A percentile compares a stretch with the other conserved stretches of the same genome.
Evolutionary conservation across 1,140 invertebrate genomes (phyloP).

Genomic region (Apis cerana): DNA sequence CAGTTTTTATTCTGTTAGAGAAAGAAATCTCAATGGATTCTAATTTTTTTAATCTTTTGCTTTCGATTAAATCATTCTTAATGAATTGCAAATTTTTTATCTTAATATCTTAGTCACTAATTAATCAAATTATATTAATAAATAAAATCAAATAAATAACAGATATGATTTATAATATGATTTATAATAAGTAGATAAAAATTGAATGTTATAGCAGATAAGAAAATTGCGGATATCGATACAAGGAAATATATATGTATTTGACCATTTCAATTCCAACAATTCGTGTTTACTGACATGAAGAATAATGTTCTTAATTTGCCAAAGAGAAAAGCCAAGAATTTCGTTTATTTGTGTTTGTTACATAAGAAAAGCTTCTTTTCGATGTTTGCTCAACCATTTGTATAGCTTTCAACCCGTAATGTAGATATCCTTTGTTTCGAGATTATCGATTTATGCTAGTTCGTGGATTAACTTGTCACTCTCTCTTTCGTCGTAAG

Average conservation of each 20-base stretch:
- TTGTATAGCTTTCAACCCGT: not conserved
- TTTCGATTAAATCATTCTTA: not conserved
- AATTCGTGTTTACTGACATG: not conserved
- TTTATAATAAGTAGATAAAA: not conserved
- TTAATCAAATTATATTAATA: not conserved
- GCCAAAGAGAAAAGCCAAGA: not conserved
- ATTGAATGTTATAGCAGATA: not conserved
- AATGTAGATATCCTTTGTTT: not conserved
- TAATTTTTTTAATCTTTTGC: slow-evolving; percentile 1
- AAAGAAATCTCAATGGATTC: not conserved
- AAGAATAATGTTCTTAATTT: not conserved
- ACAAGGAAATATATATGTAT: not conserved
- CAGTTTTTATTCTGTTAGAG: slow-evolving; percentile 25
- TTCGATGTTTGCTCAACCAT: slow-evolving; percentile 24
- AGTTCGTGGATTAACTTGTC: not conserved
- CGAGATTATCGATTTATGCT: not conserved
- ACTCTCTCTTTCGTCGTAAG: not conserved
- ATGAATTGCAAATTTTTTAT: no score
- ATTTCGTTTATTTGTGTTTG: not conserved
- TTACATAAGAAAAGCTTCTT: not conserved
- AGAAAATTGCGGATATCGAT: not conserved
- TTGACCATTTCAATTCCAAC: not conserved
- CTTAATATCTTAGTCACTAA: not conserved
- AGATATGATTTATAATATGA: not conserved
- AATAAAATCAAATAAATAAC: not conserved